These are phyloP conservation scores for Sycophila texana DNA, from an alignment of 2,888 invertebrate species.

Conservation along the genomic window DNA sequence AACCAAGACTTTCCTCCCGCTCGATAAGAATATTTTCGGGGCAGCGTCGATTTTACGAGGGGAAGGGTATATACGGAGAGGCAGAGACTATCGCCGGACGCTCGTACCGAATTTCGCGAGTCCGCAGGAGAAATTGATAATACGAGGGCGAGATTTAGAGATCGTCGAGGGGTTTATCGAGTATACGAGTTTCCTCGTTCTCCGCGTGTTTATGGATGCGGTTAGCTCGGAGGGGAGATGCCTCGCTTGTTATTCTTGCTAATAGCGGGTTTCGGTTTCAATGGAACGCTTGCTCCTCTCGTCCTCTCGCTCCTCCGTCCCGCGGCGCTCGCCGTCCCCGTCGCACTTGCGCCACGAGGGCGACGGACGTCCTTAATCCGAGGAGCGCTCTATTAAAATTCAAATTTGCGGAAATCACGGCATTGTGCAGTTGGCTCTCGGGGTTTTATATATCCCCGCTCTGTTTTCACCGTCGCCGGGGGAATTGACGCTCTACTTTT, in stretches of 20 bases:
- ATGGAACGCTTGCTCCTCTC: constrained; percentile 15
- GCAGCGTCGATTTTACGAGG: not conserved
- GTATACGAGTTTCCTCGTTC: constrained; percentile 11
- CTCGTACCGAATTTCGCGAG: not conserved
- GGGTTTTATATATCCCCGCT: not conserved
- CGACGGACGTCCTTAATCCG: constrained; percentile 19
- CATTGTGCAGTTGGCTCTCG: not conserved
- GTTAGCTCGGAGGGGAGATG: constrained; percentile 27
- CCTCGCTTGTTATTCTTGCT: constrained; percentile 52
- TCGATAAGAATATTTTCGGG: no score
- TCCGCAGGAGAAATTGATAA: not conserved
- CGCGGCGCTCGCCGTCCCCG: not conserved
- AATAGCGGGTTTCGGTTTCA: constrained; percentile 52
- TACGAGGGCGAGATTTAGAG: constrained; percentile 16
- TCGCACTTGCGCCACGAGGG: constrained; percentile 1
- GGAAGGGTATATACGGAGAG: not conserved
- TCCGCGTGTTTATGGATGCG: constrained; percentile 42
- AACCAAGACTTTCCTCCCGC: no score
- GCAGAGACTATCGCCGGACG: not conserved
- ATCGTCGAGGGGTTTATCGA: constrained; percentile 27
- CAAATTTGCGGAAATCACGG: constrained; percentile 33
- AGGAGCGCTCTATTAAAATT: constrained; percentile 34
- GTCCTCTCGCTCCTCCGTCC: not conserved
- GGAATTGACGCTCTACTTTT: not conserved
- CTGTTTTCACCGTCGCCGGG: no score